Conservation (phyloP, 2,888 invertebrate species). For the Halictus ligatus region DNA sequence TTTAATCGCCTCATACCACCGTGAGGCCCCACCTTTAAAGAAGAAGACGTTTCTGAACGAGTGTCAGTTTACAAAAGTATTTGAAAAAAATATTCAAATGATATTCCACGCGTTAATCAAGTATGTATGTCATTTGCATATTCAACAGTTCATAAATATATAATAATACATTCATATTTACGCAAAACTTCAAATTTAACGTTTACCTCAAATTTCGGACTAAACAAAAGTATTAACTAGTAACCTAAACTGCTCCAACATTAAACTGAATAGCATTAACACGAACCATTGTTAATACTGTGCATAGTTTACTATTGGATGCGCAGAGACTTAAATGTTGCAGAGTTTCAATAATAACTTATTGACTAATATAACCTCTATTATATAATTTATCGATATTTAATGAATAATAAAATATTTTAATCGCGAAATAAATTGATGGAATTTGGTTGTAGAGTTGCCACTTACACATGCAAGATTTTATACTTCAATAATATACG, state of each 20-base stretch:
- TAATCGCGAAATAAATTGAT: background rate
- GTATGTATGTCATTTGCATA: background rate
- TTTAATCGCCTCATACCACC: slow-evolving; percentile 5
- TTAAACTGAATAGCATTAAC: too few relatives aligned
- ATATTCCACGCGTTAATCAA: background rate
- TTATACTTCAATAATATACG: background rate
- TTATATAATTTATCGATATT: too few relatives aligned
- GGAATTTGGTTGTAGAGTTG: background rate
- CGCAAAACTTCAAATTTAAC: too few relatives aligned
- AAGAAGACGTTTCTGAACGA: background rate
- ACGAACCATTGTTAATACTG: too few relatives aligned
- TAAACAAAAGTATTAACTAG: too few relatives aligned
- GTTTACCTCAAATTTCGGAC: too few relatives aligned
- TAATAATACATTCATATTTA: background rate
- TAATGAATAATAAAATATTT: background rate
- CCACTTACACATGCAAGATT: background rate
- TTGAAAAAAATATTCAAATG: background rate
- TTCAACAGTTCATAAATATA: background rate
- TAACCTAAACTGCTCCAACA: too few relatives aligned
- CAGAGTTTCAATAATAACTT: too few relatives aligned
- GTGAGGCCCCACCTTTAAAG: background rate
- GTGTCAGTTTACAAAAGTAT: background rate
- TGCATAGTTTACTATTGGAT: too few relatives aligned
- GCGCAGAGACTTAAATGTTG: too few relatives aligned
- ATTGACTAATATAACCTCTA: too few relatives aligned